Evolutionary conservation across 1,140 invertebrate genomes (phyloP).

Genomic region (Drosophila cardini): DNA sequence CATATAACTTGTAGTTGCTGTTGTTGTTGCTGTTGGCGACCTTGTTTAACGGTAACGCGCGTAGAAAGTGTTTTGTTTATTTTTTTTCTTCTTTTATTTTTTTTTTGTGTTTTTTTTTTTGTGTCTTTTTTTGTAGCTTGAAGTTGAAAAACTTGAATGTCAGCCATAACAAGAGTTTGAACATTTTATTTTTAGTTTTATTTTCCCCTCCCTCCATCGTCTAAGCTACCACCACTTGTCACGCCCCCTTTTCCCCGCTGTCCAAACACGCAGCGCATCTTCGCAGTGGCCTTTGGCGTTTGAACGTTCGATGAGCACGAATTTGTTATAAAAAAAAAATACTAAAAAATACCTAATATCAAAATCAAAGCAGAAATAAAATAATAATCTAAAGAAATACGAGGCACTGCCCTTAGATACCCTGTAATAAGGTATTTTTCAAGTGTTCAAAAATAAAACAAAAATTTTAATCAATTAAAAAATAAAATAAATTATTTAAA

Average conservation of each 20-base stretch:
- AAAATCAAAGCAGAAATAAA: conserved; percentile 19
- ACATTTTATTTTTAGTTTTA: neutral
- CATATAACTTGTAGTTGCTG: conserved; percentile 14
- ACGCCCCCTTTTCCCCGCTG: neutral
- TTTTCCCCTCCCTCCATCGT: conserved; percentile 4
- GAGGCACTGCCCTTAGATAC: neutral
- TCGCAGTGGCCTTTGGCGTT: conserved; percentile 16
- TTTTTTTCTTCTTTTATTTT: conserved; percentile 9
- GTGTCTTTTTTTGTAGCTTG: conserved; percentile 16
- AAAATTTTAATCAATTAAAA: neutral
- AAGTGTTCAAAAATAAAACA: neutral
- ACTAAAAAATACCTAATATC: too few species aligned
- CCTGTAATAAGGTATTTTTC: too few species aligned
- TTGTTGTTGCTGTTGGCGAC: conserved; percentile 62
- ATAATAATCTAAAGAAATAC: conserved; percentile 8
- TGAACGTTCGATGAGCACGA: conserved; percentile 50
- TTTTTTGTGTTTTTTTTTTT: too few species aligned
- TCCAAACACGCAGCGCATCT: conserved; percentile 6
- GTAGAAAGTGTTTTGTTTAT: conserved; percentile 80
- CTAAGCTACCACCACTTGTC: neutral
- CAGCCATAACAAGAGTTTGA: conserved; percentile 45
- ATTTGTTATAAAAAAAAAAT: conserved; percentile 29
- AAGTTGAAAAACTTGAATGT: conserved; percentile 64
- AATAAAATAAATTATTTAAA: neutral
- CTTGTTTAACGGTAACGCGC: conserved; percentile 81